phyloP scores from a whole-genome alignment of 2,888 invertebrate species.

The Steromphala cineraria region DNA sequence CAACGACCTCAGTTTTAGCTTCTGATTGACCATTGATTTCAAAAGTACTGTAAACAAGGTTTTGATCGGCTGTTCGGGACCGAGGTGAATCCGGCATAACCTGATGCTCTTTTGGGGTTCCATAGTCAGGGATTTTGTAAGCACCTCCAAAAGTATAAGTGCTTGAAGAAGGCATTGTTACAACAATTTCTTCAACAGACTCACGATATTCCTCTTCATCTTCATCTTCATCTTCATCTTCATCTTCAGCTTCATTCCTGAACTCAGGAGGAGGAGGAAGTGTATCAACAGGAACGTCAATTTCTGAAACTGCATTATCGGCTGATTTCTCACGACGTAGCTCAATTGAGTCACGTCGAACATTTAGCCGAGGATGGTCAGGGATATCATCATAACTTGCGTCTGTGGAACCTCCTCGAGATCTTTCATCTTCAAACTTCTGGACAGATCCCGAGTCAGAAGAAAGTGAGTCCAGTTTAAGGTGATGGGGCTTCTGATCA shows the following conservation, averaged over 20 bases:
- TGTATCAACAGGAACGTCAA: conserved; percentile 27
- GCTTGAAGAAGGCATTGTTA: conserved; percentile 34
- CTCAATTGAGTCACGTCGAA: background rate
- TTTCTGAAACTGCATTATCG: conserved; percentile 25
- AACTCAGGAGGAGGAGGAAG: conserved; percentile 44
- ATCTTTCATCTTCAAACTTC: background rate
- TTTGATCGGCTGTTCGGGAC: background rate
- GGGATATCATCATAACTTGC: background rate
- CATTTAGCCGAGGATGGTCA: background rate
- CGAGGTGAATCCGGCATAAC: background rate
- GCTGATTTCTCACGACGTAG: background rate
- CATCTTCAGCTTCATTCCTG: conserved; percentile 26
- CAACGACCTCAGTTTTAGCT: background rate
- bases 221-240: conserved; percentile 31
- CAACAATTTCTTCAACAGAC: conserved; percentile 37
- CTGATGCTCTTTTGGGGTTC: conserved; percentile 43
- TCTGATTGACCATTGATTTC: background rate
- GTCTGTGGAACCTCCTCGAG: background rate
- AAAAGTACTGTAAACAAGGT: conserved; percentile 22
- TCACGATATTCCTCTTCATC: conserved; percentile 46
- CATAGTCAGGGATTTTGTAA: conserved; percentile 43
- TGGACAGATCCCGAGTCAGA: conserved; percentile 34
- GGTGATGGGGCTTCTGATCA: background rate
- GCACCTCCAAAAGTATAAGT: conserved; percentile 37
- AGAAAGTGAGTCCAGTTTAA: conserved; percentile 28